Base-by-base conservation (phyloP, 2,797 vertebrate genomes). In the Salarias fasciatus region DNA sequence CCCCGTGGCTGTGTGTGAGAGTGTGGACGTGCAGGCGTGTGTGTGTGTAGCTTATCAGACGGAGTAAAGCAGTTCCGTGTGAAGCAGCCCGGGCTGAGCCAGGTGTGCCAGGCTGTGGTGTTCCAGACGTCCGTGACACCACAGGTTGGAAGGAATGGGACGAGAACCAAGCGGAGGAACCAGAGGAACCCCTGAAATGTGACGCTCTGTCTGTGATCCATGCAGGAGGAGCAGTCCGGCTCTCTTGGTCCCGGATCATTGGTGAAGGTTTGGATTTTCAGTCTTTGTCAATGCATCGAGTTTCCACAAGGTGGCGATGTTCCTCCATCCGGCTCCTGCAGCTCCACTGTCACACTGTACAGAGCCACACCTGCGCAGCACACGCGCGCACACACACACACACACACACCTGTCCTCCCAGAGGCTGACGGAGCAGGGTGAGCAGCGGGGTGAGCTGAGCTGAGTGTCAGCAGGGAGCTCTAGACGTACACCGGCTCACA, bases 401-500 rank as follows among this genome's bases (percentile, higher is more conserved):
- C n/a, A n/a, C n/a, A n/a, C n/a, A n/a, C n/a, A n/a, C n/a, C n/a
- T n/a, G n/a, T n/a, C n/a, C n/a, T n/a, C n/a, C n/a, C n/a, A n/a
- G n/a, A n/a, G n/a, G n/a, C n/a, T n/a, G n/a, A n/a, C n/a, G n/a
- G n/a, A n/a, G n/a, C n/a, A n/a, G n/a, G 33, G 33, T 2, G 2
- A 4, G 33, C 9, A 4, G 33, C 33, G 33, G 6, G 6, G 33
- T 3, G 33, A 6, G 33, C 2, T 48, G 51, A 72, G 63, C 51
- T 4, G 63, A 41, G 8, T 3, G 33, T 9, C 1, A 3, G 9
- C 6, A 40, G 58, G 40, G 55, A 56, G 14, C 67, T 82, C 92
- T 94, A 99, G 75, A 99, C 97, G n/a, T 98, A 98, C 61, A 99
- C 97, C 0, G 97, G 98, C 84, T 97, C 96, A 82, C 95, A 99